Evolutionary conservation across 1,140 invertebrate genomes (phyloP), one percentile per base, ranked within the genome.

Genomic region (Gryon sp.): DNA sequence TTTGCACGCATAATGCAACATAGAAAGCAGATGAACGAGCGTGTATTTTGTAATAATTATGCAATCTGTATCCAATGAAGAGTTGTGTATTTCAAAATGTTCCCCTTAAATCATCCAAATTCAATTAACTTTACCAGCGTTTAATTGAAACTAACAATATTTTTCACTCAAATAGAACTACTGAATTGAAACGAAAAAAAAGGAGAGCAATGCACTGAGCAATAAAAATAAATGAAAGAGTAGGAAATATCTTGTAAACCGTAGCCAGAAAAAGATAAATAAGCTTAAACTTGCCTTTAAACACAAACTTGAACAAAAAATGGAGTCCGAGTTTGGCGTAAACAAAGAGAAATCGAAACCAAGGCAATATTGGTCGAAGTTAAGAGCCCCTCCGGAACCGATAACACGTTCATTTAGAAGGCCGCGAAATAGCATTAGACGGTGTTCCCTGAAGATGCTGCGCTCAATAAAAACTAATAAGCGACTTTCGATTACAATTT

Each of bases 401-500:
- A 62, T 72, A 62, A 62, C 57, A 38, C 55, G 68, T 55, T 72
- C 48, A 72, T 72, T 72, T 62, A 19, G 48, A 38, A 40, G 36
- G 40, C 41, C 45, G 45, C 38, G 43, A 52, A 74, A 74, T 53
- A 74, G 57, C 50, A 65, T 65, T 73, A 73, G 59, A 0, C 15
- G 2, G 24, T 12, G 32, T 48, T 68, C 65, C 65, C 65, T 16
- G 46, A 66, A 72, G 75, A 68, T 60, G 18, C 5, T 14, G 22
- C 28, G 40, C 60, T 30, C 50, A 60, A 57, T 60, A 65, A 72
- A 77, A 75, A 60, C 62, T 76, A 69, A 76, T 76, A 77, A 77
- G 62, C 53, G 66, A 73, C 75, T 72, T 78, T 68, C 75, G 68
- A 78, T 77, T 68, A 53, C 66, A 77, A 68, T 72, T 72, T 77